Percentiles rank a stretch among this genome's conserved stretches.
Conservation (phyloP, 2,888 invertebrate genomes). For the Dinocampus coccinellae region DNA sequence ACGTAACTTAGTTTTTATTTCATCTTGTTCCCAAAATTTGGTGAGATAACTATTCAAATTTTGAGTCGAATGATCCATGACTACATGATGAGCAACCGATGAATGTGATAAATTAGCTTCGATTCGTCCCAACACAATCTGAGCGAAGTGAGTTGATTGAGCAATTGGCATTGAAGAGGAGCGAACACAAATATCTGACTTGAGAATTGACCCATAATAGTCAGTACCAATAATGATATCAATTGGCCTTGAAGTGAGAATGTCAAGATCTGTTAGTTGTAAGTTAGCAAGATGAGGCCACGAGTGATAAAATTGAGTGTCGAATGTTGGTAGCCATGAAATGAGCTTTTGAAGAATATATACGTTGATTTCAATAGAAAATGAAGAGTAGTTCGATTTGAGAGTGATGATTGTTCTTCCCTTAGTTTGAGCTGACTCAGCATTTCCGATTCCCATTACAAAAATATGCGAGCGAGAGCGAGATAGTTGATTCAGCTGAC, state of each 20-base stretch:
- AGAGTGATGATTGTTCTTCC: too few relatives aligned
- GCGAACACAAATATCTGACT: neutral
- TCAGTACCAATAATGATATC: constrained; percentile 44
- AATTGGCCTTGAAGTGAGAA: constrained; percentile 33
- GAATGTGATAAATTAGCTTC: neutral
- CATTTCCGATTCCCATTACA: too few relatives aligned
- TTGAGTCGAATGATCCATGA: neutral
- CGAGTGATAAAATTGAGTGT: neutral
- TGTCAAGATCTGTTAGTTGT: constrained; percentile 39
- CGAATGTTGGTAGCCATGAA: constrained; percentile 11
- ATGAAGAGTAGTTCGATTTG: too few relatives aligned
- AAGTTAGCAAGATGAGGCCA: constrained; percentile 37
- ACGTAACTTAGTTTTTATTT: neutral
- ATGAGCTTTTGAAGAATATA: too few relatives aligned
- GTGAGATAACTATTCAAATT: neutral
- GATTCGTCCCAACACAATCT: constrained; percentile 31
- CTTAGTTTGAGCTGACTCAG: too few relatives aligned
- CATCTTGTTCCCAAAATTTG: constrained; percentile 16
- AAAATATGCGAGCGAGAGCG: too few relatives aligned
- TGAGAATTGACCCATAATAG: too few relatives aligned
- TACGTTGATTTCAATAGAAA: too few relatives aligned
- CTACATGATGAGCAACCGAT: neutral
- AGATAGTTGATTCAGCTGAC: too few relatives aligned
- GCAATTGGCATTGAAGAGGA: constrained; percentile 24
- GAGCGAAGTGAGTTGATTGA: constrained; percentile 30